Percentiles rank a stretch among this genome's conserved stretches.
Evolutionary conservation across 2,888 invertebrate genomes (phyloP).

Genomic region (Protophormia terraenovae): DNA sequence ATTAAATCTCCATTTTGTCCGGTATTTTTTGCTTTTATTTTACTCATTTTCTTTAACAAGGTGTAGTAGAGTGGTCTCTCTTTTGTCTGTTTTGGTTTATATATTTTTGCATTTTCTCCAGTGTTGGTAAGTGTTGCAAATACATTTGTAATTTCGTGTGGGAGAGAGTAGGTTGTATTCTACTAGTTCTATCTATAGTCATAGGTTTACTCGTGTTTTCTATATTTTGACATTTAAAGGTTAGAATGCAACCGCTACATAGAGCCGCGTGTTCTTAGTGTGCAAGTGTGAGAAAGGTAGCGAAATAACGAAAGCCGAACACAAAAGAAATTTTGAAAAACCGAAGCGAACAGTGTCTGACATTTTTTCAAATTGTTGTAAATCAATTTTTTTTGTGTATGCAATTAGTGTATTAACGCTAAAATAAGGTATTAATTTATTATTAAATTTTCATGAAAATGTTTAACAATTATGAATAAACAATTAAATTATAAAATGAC

Average conservation of each 20-base stretch:
- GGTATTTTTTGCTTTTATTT: slow-evolving; percentile 19
- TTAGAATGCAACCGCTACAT: slow-evolving; percentile 41
- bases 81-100: slow-evolving; percentile 29
- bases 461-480: neutral
- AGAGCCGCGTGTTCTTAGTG: neutral
- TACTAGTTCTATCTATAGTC: neutral
- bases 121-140: slow-evolving; percentile 34
- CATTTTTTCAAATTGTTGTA: slow-evolving; percentile 72
- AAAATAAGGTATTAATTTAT: slow-evolving; percentile 73
- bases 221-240: slow-evolving; percentile 54
- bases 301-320: slow-evolving; percentile 73
- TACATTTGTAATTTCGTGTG: neutral
- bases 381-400: slow-evolving; percentile 81
- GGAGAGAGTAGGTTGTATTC: neutral
- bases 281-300: slow-evolving; percentile 25
- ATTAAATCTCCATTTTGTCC: slow-evolving; percentile 50
- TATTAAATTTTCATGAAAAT: slow-evolving; percentile 7
- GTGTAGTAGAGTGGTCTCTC: slow-evolving; percentile 27
- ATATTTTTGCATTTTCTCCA: neutral
- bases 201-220: neutral
- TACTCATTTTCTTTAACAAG: neutral
- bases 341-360: slow-evolving; percentile 74
- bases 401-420: slow-evolving; percentile 75
- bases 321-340: slow-evolving; percentile 73
- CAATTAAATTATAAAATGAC: neutral